Evolutionary conservation across 2,113 vertebrate species (phyloP), one percentile per base, ranked within the genome.

Genomic region (Telmatochromis sp.): DNA sequence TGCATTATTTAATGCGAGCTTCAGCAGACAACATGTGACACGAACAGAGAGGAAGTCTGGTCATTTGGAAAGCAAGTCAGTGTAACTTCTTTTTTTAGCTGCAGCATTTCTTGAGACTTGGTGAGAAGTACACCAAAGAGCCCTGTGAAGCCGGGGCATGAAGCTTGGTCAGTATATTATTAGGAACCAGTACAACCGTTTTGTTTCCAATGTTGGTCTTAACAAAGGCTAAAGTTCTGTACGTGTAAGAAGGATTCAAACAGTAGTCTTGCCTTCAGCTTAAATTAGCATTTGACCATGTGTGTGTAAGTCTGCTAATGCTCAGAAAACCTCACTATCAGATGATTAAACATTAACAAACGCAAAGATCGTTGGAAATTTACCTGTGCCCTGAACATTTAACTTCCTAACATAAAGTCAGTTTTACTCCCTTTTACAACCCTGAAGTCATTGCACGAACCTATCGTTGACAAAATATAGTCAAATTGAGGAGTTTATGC

Each of bases 1-100:
- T 96, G 42, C 81, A 96, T 96, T 94, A 96, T 96, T 96, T 80
- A 96, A 73, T 14, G 83, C 4, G 5, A 49, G 89, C 83, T 87
- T 82, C 84, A 26, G 85, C 92, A 85, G 86, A 75, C 23, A 53
- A 83, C 87, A 85, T 81, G 92, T 93, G 93, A 89, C 86, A 21
- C 1, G 14, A 85, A 37, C 83, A 45, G 57, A 58, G 68, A 92
- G 92, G 92, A 95, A 91, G 89, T 92, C 87, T 49, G 87, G 84
- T 88, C 79, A 58, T 60, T 73, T 8, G 73, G 68, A 80, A 86
- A 83, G 28, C 80, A 81, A 88, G 65, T 82, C 68, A 60, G 84
- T 10, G 73, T 23, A 35, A 87, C 84, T 92, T 93, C 94, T 96
- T 91, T 94, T 93, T 94, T 91, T 93, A 95, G 94, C 79, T 19